Conservation (phyloP, 2,797 vertebrate genomes). For the Champsocephalus gunnari region DNA sequence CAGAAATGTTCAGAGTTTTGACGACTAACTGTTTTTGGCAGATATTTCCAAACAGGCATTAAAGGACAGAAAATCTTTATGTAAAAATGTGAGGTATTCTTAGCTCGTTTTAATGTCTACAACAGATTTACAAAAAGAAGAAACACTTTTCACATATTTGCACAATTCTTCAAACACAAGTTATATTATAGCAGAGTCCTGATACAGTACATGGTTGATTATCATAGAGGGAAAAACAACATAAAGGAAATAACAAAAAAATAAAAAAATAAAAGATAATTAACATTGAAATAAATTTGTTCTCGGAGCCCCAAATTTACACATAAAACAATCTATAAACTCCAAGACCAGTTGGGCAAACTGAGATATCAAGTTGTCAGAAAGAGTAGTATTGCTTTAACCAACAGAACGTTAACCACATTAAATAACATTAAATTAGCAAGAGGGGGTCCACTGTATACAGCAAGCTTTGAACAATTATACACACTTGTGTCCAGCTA, state of each 20-base stretch:
- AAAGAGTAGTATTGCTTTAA: conserved; percentile 77
- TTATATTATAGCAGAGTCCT: conserved; percentile 81
- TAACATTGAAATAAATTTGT: conserved; percentile 87
- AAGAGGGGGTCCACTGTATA: conserved; percentile 83
- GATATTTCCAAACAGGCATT: conserved; percentile 63
- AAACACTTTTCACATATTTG: conserved; percentile 84
- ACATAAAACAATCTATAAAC: conserved; percentile 89
- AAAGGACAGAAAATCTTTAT: conserved; percentile 65
- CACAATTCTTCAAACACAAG: conserved; percentile 78
- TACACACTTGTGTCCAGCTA: conserved; percentile 83
- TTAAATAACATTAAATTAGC: conserved; percentile 89
- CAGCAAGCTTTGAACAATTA: conserved; percentile 83
- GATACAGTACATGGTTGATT: conserved; percentile 87
- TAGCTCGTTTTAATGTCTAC: conserved; percentile 80
- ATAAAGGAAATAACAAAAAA: conserved; percentile 76
- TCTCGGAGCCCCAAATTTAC: conserved; percentile 92
- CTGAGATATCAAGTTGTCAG: conserved; percentile 83
- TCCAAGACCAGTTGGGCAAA: conserved; percentile 88
- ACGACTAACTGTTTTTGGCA: conserved; percentile 65
- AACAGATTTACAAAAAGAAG: conserved; percentile 80
- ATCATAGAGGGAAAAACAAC: conserved; percentile 80
- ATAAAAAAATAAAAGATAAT: conserved; percentile 85
- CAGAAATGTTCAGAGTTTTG: conserved; percentile 62
- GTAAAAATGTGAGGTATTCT: conserved; percentile 86
- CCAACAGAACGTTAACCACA: conserved; percentile 77